Conservation (phyloP, 1,140 invertebrate species). For the Eciton burchellii region DNA sequence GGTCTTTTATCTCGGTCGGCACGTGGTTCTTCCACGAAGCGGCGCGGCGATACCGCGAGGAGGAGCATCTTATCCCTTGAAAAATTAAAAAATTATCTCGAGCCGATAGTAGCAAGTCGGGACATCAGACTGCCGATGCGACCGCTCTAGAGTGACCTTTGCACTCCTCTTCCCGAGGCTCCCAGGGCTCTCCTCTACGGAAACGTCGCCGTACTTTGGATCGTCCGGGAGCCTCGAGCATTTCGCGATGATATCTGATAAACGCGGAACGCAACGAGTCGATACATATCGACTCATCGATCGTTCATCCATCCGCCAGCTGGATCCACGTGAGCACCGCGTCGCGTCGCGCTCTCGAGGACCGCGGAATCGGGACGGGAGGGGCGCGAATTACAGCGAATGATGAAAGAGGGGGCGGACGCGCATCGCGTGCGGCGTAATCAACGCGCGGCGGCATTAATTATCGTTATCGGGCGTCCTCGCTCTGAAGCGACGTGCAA, state of each 20-base stretch:
- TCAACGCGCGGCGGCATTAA: conserved; percentile 81
- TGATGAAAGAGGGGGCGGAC: conserved; percentile 49
- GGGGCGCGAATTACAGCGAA: conserved; percentile 24
- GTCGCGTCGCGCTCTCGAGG: neutral
- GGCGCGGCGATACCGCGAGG: neutral
- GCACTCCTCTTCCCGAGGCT: too few relatives aligned
- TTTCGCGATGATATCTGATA: too few relatives aligned
- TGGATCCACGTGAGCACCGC: neutral
- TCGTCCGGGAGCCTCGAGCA: too few relatives aligned
- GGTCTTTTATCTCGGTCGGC: conserved; percentile 20
- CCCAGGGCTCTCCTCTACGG: too few relatives aligned
- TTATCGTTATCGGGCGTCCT: conserved; percentile 81
- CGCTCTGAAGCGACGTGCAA: conserved; percentile 78
- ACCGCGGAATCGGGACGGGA: neutral
- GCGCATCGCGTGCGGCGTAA: conserved; percentile 76
- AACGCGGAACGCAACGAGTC: too few relatives aligned
- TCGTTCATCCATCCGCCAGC: neutral
- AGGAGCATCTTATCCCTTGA: neutral
- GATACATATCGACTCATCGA: too few relatives aligned
- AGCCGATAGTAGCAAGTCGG: neutral
- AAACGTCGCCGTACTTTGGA: too few relatives aligned
- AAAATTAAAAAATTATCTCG: neutral
- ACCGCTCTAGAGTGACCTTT: neutral
- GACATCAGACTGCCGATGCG: neutral
- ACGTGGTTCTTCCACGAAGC: conserved; percentile 36